phyloP scores from a whole-genome alignment of 2,797 vertebrate species.

The Phataginus tricuspis region DNA sequence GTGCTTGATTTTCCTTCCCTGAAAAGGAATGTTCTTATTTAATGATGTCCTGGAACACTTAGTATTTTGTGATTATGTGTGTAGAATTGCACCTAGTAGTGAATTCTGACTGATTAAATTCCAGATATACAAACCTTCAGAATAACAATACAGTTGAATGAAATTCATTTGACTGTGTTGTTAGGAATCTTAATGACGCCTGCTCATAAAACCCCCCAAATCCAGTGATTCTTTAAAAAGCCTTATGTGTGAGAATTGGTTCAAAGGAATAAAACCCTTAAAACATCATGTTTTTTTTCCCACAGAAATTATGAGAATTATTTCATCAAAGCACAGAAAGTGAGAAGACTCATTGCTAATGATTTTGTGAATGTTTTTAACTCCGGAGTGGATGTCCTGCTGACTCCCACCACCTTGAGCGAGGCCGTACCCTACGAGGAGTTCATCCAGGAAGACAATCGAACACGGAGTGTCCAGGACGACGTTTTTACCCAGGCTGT shows the following conservation, averaged over 20 bases:
- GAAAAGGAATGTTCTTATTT: background rate
- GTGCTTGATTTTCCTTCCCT: constrained; percentile 19
- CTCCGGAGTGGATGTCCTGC: constrained; percentile 92
- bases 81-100: background rate
- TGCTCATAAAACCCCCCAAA: background rate
- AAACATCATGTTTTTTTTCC: background rate
- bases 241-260: background rate
- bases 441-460: constrained; percentile 96
- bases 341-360: constrained; percentile 93
- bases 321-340: constrained; percentile 95
- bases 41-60: background rate
- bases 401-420: constrained; percentile 94
- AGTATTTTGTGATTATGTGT: constrained; percentile 5
- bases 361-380: constrained; percentile 92
- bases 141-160: background rate
- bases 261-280: constrained; percentile 18
- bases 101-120: constrained; percentile 42
- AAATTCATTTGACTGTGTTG: background rate
- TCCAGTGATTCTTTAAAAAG: background rate
- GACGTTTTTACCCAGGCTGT: constrained; percentile 96
- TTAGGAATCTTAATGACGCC: background rate
- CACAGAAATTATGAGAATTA: constrained; percentile 95
- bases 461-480: constrained; percentile 93
- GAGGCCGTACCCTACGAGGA: constrained; percentile 88
- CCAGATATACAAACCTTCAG: background rate